Evolutionary conservation across 35 echinoderm and acorn worm species (phyloP), one percentile per base, ranked within the genome.

Genomic region (Ophioderma brevispina): DNA sequence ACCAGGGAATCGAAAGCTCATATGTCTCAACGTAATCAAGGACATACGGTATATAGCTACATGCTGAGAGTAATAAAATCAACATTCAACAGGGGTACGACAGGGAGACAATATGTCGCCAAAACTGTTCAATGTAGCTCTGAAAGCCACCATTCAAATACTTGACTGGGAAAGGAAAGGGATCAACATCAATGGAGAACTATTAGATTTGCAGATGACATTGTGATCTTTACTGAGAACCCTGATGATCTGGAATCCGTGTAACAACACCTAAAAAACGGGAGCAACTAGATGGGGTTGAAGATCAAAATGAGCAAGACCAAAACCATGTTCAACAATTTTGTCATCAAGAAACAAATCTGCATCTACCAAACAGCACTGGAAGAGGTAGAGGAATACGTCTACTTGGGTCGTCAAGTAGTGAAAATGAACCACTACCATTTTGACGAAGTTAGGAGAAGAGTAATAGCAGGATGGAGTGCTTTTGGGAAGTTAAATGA

Each of bases 31-130:
- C 21, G 46, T 70, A 18, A 70, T 70, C 59, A 18, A 70, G 28
- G 59, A 70, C 28, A 70, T 70, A 70, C n/a, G n/a, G 2, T 15
- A 8, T 42, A 30, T 52, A 33, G 13, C n/a, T 84, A 19, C 81
- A 84, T 25, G 11, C 42, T 38, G 28, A 50, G 33, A 84, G 81
- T 30, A 38, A 55, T 1, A 84, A 84, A 17, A 84, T 84, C 25
- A 31, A 84, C n/a, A 84, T 84, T 13, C 31, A 84, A 6, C 35
- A 25, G 81, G 81, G 33, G 81, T 49, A 31, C n/a, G 81, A 84
- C 81, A 84, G 39, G 81, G 81, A n/a, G 81, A 84, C 23, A 84
- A 23, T 13, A 84, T 84, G 10, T 84, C 81, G 31, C 81, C 81
- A 13, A 84, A 84, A 33, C 18, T 55, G 18, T 84, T 84, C 23